These are phyloP conservation scores for Epinephelus awoara DNA, from an alignment of 2,797 vertebrate genomes.

Conservation along the genomic window DNA sequence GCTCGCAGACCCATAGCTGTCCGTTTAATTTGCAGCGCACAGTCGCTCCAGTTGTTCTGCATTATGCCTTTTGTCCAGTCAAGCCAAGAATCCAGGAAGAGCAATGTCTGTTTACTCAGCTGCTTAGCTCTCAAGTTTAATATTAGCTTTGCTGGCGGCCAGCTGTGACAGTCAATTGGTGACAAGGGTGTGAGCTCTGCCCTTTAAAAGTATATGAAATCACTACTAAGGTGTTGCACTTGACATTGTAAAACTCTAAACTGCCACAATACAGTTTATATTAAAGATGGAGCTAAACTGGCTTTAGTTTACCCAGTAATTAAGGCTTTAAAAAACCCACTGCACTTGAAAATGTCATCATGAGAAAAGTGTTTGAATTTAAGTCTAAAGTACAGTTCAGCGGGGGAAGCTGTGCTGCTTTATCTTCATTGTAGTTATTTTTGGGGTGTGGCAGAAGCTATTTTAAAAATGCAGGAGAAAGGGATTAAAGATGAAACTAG, in stretches of 20 bases:
- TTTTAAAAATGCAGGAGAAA: slow-evolving; percentile 31
- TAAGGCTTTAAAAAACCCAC: neutral
- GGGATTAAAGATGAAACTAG: slow-evolving; percentile 13
- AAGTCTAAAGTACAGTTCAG: slow-evolving; percentile 21
- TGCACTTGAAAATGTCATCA: slow-evolving; percentile 9
- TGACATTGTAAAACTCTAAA: slow-evolving; percentile 28
- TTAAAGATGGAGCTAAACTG: slow-evolving; percentile 6
- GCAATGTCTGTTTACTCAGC: slow-evolving; percentile 68
- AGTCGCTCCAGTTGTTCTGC: slow-evolving; percentile 60
- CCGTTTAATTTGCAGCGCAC: slow-evolving; percentile 65
- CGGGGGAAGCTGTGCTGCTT: neutral
- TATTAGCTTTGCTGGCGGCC: slow-evolving; percentile 50
- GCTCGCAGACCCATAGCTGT: slow-evolving; percentile 56
- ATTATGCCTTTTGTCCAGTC: slow-evolving; percentile 61
- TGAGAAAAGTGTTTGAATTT: slow-evolving; percentile 19
- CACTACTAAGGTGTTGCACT: slow-evolving; percentile 21
- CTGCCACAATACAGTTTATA: neutral
- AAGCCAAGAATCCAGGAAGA: slow-evolving; percentile 61
- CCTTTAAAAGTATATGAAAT: slow-evolving; percentile 43
- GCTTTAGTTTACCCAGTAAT: slow-evolving; percentile 11
- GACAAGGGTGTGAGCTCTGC: slow-evolving; percentile 41
- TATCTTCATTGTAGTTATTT: slow-evolving; percentile 32
- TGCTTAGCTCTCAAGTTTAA: slow-evolving; percentile 59
- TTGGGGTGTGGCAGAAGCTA: slow-evolving; percentile 15
- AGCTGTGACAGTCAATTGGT: slow-evolving; percentile 52